phyloP scores from a whole-genome alignment of 1,140 invertebrate species.

The Homarus americanus region DNA sequence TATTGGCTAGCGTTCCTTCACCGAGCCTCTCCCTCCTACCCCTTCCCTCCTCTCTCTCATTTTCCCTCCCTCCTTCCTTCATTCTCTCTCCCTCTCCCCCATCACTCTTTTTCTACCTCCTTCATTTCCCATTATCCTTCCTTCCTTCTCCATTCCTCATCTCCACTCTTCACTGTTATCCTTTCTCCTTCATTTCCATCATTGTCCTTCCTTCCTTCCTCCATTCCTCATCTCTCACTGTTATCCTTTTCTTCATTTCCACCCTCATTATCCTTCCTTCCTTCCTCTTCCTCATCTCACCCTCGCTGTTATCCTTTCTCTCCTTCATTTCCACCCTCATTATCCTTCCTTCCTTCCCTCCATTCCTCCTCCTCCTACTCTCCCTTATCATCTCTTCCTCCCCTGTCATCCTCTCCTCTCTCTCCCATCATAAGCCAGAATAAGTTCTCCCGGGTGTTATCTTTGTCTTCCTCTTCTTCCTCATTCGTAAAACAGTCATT shows the following conservation, averaged over 20 bases:
- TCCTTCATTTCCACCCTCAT: too few relatives aligned
- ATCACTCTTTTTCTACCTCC: background rate
- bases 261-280: too few relatives aligned
- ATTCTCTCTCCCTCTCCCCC: background rate
- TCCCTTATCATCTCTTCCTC: background rate
- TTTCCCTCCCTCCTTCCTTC: background rate
- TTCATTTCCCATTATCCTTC: background rate
- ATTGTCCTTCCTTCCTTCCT: too few relatives aligned
- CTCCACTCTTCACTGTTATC: background rate
- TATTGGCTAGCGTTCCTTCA: background rate
- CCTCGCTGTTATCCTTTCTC: background rate
- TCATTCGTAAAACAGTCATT: background rate
- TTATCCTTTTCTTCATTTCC: too few relatives aligned
- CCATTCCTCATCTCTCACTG: too few relatives aligned
- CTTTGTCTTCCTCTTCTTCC: background rate
- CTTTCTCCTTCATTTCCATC: background rate
- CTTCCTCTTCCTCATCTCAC: background rate
- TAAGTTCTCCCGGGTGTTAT: too few relatives aligned
- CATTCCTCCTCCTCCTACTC: background rate
- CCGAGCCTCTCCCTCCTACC: background rate
- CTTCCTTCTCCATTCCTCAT: background rate
- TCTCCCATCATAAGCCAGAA: background rate
- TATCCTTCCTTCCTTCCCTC: too few relatives aligned
- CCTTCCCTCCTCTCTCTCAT: background rate
- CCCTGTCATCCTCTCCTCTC: background rate